Base-by-base conservation (phyloP, 2,888 invertebrate species). In the Ophraella communa region DNA sequence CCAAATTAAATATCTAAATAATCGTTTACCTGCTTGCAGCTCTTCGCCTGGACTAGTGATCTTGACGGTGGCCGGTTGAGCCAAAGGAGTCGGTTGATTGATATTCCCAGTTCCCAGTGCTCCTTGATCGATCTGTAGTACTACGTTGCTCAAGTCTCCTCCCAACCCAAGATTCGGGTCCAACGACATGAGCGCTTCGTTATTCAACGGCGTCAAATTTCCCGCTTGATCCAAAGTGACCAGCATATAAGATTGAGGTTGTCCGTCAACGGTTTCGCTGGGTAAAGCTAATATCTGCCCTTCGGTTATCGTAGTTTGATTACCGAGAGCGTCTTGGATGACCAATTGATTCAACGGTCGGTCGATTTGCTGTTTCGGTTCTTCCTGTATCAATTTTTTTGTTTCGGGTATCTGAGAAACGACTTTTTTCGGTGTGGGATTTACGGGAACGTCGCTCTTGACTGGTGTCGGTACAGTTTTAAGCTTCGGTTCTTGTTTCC, bases 201-300 rank as follows among this genome's bases (percentile, higher is more conserved):
- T 89, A 77, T 91, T 91, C 42, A 92, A 84, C 0, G 91, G 90
- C 18, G 89, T 89, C 59, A 90, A 85, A 49, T 88, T 88, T 45
- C 91, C 89, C 60, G 88, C 87, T 70, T 91, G 90, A 72, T 90
- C 89, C n/a, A 90, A 84, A 1, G 88, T 85, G 67, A 92, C 90
- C 30, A 92, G 84, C 78, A 91, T 90, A 77, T 91, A 91, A 0
- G 89, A 88, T 65, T 91, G 90, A 0, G 88, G 86, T 23, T 90
- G 89, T 4, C 91, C 91, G 56, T 90, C 90, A 64, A 88, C 87
- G 5, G 72, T 73, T 73, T 90, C 91, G 18, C 91, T 91, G 20
- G 91, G 91, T 47, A 92, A 84, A 11, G 91, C 91, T 76, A 90
- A 83, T 73, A 91, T 85, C 77, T 90, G 89, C 0, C 88, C 87